phyloP scores from a whole-genome alignment of 2,113 vertebrate species.

The Rhinopomastus cyanomelas region DNA sequence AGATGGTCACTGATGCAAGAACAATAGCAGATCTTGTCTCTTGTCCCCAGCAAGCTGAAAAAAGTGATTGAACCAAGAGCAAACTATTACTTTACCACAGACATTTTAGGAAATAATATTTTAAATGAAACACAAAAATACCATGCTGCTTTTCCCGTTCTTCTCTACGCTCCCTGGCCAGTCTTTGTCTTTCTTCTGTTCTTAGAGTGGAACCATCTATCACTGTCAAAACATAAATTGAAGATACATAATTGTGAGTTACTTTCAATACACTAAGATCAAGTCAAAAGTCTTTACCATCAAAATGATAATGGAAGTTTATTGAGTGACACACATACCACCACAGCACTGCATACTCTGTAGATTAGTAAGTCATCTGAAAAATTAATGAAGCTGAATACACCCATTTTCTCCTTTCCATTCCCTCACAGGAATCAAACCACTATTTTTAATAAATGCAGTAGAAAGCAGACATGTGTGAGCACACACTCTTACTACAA shows the following conservation, averaged over 20 bases:
- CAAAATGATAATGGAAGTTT: background rate
- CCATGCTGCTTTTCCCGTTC: conserved; percentile 87
- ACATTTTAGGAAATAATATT: background rate
- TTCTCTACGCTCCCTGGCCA: conserved; percentile 91
- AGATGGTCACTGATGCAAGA: background rate
- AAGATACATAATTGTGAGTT: background rate
- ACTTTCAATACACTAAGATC: too few species aligned
- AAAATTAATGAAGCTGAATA: background rate
- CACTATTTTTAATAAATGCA: background rate
- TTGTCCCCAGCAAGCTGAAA: background rate
- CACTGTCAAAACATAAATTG: conserved; percentile 74
- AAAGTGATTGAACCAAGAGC: background rate
- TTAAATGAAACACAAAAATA: conserved; percentile 60
- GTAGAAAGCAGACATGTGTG: background rate
- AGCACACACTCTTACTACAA: background rate
- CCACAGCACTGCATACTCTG: background rate
- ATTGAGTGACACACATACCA: background rate
- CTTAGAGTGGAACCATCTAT: conserved; percentile 87
- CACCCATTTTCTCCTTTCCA: background rate
- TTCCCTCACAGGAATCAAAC: background rate
- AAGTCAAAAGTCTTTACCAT: background rate
- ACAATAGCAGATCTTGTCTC: background rate
- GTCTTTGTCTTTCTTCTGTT: conserved; percentile 88
- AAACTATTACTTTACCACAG: background rate
- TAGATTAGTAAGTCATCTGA: background rate